Conservation (phyloP, 2,113 vertebrate genomes). For the Spea bombifrons region DNA sequence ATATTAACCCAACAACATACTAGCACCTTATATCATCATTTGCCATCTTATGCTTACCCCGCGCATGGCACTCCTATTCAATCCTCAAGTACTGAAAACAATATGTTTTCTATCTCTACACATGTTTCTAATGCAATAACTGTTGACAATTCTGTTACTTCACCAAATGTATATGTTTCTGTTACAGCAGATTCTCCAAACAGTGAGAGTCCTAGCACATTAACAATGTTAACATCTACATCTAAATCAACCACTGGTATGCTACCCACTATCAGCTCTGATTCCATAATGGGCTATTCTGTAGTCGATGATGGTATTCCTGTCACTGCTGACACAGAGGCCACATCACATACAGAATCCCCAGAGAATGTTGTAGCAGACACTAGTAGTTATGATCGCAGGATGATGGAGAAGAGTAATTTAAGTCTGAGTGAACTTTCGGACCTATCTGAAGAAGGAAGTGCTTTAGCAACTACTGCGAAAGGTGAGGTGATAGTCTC, state of each 20-base stretch:
- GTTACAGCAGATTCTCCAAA: conserved; percentile 63
- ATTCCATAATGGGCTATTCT: conserved; percentile 56
- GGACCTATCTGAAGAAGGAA: conserved; percentile 63
- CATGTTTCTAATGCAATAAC: conserved; percentile 54
- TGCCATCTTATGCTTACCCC: conserved; percentile 55
- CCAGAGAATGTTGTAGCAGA: conserved; percentile 71
- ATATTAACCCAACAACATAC: conserved; percentile 50
- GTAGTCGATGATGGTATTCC: conserved; percentile 65
- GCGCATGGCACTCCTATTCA: conserved; percentile 53
- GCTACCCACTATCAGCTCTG: conserved; percentile 57
- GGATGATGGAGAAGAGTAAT: conserved; percentile 60
- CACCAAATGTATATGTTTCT: conserved; percentile 65
- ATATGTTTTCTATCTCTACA: conserved; percentile 55
- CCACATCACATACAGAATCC: conserved; percentile 68
- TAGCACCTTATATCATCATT: conserved; percentile 44
- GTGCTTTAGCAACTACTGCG: conserved; percentile 51
- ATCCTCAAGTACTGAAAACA: conserved; percentile 52
- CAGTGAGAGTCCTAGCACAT: conserved; percentile 57
- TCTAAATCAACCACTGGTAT: conserved; percentile 60
- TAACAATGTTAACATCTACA: conserved; percentile 58
- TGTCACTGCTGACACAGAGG: conserved; percentile 75
- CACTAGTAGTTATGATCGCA: conserved; percentile 65
- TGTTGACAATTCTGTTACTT: conserved; percentile 54
- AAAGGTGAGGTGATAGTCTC: conserved; percentile 52
- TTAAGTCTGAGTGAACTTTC: conserved; percentile 64